A percentile compares a stretch with the other conserved stretches of the same genome.
Conservation (phyloP, 2,797 vertebrate species). For the Hylomyscus alleni region DNA sequence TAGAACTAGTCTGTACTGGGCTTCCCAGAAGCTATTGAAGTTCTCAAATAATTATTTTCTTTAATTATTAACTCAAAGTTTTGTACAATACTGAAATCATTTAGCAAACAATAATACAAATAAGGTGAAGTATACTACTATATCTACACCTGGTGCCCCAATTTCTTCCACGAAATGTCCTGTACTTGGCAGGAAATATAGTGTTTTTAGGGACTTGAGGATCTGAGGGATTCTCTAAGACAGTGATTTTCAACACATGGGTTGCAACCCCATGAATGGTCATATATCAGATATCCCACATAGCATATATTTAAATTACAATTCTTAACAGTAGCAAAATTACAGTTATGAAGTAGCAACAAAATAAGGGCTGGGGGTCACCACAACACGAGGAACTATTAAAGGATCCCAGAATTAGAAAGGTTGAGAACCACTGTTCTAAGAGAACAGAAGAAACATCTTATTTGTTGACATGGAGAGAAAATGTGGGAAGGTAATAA, state of each 20-base stretch:
- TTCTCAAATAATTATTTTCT: slow-evolving; percentile 44
- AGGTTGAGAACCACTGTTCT: not conserved
- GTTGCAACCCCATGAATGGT: too few species aligned
- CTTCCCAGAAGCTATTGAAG: not conserved
- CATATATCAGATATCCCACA: too few species aligned
- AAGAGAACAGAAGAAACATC: not conserved
- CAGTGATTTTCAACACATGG: not conserved
- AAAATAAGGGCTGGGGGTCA: too few species aligned
- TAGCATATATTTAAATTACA: not conserved
- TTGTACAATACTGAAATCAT: not conserved
- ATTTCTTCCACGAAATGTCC: not conserved
- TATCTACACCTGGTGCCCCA: not conserved
- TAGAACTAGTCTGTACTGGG: not conserved
- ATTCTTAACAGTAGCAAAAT: not conserved
- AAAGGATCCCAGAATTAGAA: too few species aligned
- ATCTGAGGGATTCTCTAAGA: not conserved
- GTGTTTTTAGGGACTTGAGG: too few species aligned
- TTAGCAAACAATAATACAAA: not conserved
- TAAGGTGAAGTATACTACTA: not conserved
- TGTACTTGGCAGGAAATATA: not conserved
- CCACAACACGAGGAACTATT: not conserved
- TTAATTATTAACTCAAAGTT: slow-evolving; percentile 7
- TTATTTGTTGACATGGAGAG: not conserved
- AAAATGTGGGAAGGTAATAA: not conserved
- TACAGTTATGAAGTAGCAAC: not conserved